Percentiles rank a stretch among this genome's conserved stretches.
Conservation (phyloP, 2,113 vertebrate species). For the Cyanocitta stelleri region DNA sequence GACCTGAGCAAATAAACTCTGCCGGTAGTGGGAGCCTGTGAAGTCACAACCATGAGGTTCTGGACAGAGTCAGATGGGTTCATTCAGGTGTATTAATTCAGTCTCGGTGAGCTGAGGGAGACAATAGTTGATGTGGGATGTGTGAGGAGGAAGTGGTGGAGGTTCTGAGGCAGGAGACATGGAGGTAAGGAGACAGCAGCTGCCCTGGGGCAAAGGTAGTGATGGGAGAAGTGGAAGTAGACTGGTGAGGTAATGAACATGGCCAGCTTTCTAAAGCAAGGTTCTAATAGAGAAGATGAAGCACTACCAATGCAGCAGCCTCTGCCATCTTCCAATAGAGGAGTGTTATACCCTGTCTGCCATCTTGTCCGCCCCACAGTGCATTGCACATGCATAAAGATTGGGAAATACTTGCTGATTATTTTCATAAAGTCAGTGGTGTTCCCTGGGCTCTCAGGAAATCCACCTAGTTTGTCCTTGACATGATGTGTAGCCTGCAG, state of each 20-base stretch:
- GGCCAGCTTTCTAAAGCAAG: neutral
- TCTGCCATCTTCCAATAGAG: neutral
- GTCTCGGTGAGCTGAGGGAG: neutral
- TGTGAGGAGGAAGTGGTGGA: slow-evolving; percentile 20
- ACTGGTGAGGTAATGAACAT: neutral
- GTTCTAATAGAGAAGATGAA: neutral
- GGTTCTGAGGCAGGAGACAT: neutral
- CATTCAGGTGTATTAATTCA: neutral
- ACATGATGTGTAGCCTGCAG: neutral
- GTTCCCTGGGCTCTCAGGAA: neutral
- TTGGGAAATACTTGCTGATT: neutral
- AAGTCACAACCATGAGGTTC: neutral
- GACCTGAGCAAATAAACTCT: neutral
- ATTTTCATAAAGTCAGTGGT: neutral
- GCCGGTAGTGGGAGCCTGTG: neutral
- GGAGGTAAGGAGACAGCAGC: neutral
- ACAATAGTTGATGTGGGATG: neutral
- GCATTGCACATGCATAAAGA: neutral
- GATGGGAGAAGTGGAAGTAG: neutral
- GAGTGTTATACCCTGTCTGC: neutral
- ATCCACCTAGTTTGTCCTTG: neutral
- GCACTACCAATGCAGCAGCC: neutral
- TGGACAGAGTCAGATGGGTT: neutral
- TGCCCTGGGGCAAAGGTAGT: neutral
- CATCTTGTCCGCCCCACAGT: neutral